Evolutionary conservation across 2,888 invertebrate species (phyloP), one percentile per base, ranked within the genome.

Genomic region (Abrostola triplasia): DNA sequence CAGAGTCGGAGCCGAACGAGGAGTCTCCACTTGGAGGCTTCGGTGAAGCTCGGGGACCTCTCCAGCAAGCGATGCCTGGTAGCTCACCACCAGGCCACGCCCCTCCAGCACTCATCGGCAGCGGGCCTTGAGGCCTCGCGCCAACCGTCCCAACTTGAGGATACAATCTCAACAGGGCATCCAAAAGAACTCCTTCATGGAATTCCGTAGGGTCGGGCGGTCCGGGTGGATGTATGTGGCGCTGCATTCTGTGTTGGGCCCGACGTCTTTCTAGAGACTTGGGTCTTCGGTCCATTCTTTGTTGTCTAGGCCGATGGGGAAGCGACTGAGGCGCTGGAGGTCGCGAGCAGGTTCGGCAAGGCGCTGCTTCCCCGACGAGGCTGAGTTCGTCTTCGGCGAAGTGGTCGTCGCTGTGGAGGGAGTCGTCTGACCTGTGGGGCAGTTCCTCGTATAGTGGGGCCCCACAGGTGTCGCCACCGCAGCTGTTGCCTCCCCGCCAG

Each of bases 401-500:
- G 84, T 98, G 97, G 83, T 98, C 98, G 84, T 97, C 98, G 84
- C 97, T 97, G 84, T 96, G 96, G 36, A 95, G 82, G 41, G 94
- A 93, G 80, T 95, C 95, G 42, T 96, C 95, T 10, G 96, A 96
- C 66, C 96, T 94, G 68, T 95, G 95, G 0, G 95, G 96, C 49
- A 98, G 95, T 85, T 98, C 98, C 91, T 98, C 98, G 90, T 98
- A 98, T 36, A 98, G 96, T 57, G 97, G 97, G 81, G 98, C 97
- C 82, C 93, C 94, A 70, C 93, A 94, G 0, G 89, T 73, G 66
- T 94, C 93, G 0, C 92, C 91, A 0, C 90, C 91, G 61, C 94
- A 94, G 9, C 90, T 80, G 79, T 90, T 92, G 1, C 96, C 85
- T 92, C 96, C 81, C 95, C 97, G 59, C 94, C 94, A 96, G 73